These are phyloP conservation scores for Amblyjoppa fuscipennis DNA, from an alignment of 2,888 invertebrate genomes.

Conservation along the genomic window DNA sequence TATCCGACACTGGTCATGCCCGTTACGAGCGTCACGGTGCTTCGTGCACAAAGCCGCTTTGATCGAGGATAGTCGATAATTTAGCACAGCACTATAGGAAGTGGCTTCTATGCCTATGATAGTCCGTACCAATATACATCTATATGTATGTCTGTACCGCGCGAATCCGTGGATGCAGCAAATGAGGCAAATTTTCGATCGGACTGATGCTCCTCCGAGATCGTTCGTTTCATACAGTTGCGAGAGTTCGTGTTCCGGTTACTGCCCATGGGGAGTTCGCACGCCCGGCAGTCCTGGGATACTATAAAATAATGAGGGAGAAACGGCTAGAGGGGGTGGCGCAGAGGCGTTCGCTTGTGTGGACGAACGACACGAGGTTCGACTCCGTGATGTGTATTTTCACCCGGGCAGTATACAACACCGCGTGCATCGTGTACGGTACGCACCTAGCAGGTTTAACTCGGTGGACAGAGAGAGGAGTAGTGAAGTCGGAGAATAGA, in stretches of 20 bases:
- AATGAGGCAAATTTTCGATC: conserved; percentile 69
- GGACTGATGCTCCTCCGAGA: conserved; percentile 29
- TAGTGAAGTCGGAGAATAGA: conserved; percentile 32
- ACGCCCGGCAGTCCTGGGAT: conserved; percentile 42
- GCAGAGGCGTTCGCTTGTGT: conserved; percentile 40
- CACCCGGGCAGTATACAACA: conserved; percentile 12
- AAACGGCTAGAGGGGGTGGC: conserved; percentile 39
- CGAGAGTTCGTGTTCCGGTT: conserved; percentile 52
- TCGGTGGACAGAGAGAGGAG: conserved; percentile 12
- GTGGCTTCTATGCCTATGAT: neutral
- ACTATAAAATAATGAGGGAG: conserved; percentile 66
- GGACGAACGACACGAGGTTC: conserved; percentile 47
- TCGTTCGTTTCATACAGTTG: conserved; percentile 53
- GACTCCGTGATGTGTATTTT: conserved; percentile 38
- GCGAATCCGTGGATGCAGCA: conserved; percentile 62
- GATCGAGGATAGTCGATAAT: conserved; percentile 12
- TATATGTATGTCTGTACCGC: neutral
- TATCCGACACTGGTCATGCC: neutral
- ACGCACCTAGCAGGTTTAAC: conserved; percentile 30
- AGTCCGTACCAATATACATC: neutral
- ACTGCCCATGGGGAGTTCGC: conserved; percentile 59
- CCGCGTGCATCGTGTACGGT: conserved; percentile 32
- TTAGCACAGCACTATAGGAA: neutral
- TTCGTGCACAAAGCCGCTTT: neutral
- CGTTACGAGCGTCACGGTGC: neutral